phyloP scores from a whole-genome alignment of 2,113 vertebrate genomes.

The Setophaga petechia region DNA sequence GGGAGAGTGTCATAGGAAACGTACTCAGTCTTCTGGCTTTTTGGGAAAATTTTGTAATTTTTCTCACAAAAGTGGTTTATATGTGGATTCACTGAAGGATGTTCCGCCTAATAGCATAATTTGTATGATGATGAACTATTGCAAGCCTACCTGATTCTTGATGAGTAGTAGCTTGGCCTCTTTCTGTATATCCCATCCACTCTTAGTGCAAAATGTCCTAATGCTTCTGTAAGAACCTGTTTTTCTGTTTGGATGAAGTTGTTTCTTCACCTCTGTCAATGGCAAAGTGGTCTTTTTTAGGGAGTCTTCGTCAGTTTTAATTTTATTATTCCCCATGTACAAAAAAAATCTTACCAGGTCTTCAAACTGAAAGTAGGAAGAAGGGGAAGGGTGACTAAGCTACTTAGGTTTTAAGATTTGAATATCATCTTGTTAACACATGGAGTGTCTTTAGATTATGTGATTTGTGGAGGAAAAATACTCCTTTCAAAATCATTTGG shows the following conservation, averaged over 20 bases:
- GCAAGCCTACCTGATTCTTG: neutral
- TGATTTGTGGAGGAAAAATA: neutral
- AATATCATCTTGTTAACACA: neutral
- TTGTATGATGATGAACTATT: neutral
- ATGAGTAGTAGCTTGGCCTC: neutral
- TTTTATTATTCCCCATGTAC: neutral
- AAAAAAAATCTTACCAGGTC: neutral
- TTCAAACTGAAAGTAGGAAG: neutral
- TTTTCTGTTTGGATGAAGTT: neutral
- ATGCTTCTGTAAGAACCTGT: neutral
- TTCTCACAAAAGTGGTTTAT: neutral
- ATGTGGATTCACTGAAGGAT: neutral
- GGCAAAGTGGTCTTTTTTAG: neutral
- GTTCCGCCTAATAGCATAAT: neutral
- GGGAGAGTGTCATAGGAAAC: neutral
- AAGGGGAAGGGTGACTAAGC: neutral
- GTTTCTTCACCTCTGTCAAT: neutral
- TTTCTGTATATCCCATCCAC: neutral
- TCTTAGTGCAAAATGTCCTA: neutral
- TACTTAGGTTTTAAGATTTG: neutral
- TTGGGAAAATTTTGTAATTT: neutral
- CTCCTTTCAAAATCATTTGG: neutral
- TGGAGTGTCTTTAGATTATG: neutral
- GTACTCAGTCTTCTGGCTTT: neutral
- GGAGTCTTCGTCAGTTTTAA: neutral